Base-by-base conservation (phyloP, 2,888 invertebrate species). In the Chrysolina haemoptera region DNA sequence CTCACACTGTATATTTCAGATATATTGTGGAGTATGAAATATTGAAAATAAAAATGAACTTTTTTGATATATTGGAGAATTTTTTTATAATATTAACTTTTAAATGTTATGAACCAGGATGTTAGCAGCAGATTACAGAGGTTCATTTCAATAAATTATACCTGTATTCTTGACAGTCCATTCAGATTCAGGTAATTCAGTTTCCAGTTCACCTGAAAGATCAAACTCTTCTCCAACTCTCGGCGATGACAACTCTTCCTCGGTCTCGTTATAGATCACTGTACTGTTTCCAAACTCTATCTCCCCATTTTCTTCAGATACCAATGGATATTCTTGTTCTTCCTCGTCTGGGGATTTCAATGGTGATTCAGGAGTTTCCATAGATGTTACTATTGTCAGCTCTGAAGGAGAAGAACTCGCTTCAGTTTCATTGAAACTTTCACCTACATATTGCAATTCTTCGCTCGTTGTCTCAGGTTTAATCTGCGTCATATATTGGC, bases 251-350 rank as follows among this genome's bases (percentile, higher is more conserved):
- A 53, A 20, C 53, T 53, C 18, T 53, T 53, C 53, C 20, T 53
- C 53, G 53, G 20, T 53, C 11, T 53, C 53, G 20, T 53, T 20
- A 53, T 20, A 53, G 18, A 53, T 53, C 12, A 53, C 53, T 20
- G 53, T 53, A 53, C 53, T 53, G 20, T 53, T 11, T 53, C 20
- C 20, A 10, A 53, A 20, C 18, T 53, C 20, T 18, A 53, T 12
- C 11, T 22, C 53, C 18, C 5, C 53, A 1, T 20, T 20, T 20
- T 53, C 14, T 20, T 53, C 20, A 43, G 43, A 14, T 20, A 20
- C 53, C 20, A 20, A 53, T 18, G 12, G 5, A 11, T 20, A 53
- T 22, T 53, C 53, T 11, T 18, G 55, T 55, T 55, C 55, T 18
- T 10, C 20, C 14, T 18, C 55, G 5, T 55, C 20, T 55, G 12